A percentile compares a stretch with the other conserved stretches of the same genome.
Conservation (phyloP, 2,888 invertebrate genomes). For the Oscheius sp. region DNA sequence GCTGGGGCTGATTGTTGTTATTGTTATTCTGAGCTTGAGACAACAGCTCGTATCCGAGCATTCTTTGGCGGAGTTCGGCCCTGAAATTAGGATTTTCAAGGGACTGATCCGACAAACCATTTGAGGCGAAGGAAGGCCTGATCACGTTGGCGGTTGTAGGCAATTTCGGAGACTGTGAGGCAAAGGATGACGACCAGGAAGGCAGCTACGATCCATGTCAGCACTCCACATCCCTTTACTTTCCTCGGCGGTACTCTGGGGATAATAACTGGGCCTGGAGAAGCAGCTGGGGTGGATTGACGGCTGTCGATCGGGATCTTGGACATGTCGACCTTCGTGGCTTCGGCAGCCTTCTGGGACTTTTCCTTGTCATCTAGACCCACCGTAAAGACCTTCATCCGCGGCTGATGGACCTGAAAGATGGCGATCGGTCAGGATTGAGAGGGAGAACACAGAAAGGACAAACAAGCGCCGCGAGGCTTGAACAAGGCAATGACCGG, state of each 20-base stretch:
- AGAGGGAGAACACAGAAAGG: background rate
- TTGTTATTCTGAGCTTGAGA: constrained; percentile 41
- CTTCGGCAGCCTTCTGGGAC: constrained; percentile 43
- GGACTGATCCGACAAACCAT: constrained; percentile 48
- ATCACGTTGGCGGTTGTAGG: constrained; percentile 71
- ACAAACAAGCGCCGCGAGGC: too few relatives aligned
- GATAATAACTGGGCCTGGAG: constrained; percentile 46
- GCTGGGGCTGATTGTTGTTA: constrained; percentile 26
- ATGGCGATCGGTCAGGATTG: constrained; percentile 21
- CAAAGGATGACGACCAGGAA: constrained; percentile 68
- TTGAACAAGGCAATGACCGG: too few relatives aligned
- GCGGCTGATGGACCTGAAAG: constrained; percentile 57
- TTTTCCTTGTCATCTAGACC: constrained; percentile 68
- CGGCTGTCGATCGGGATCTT: constrained; percentile 51
- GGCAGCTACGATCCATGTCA: constrained; percentile 68
- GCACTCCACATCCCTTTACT: constrained; percentile 49
- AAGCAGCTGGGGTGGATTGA: constrained; percentile 39
- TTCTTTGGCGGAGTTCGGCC: constrained; percentile 68
- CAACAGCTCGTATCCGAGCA: constrained; percentile 60
- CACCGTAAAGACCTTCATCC: constrained; percentile 72
- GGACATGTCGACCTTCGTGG: constrained; percentile 31
- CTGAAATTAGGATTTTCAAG: constrained; percentile 34
- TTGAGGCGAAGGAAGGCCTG: constrained; percentile 70
- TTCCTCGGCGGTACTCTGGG: constrained; percentile 43
- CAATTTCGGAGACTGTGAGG: constrained; percentile 67